These are phyloP conservation scores for Drosophila punjabiensis DNA, from an alignment of 1,140 invertebrate species.

Conservation along the genomic window DNA sequence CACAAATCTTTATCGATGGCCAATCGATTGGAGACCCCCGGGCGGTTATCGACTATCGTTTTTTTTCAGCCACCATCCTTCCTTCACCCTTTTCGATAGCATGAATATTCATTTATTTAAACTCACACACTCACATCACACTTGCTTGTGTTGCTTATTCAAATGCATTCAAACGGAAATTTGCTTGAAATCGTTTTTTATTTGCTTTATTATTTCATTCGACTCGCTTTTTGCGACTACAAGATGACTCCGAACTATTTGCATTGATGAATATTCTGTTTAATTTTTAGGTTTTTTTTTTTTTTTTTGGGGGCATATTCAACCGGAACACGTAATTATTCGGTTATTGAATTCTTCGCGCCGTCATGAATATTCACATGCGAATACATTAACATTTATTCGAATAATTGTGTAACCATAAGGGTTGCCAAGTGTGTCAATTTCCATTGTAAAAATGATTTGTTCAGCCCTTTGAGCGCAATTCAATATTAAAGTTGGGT, in stretches of 20 bases:
- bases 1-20: conserved; percentile 49
- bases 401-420: not conserved
- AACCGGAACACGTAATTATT: conserved; percentile 10
- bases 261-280: conserved; percentile 36
- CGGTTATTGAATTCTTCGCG: conserved; percentile 14
- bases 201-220: conserved; percentile 26
- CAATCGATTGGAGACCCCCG: conserved; percentile 26
- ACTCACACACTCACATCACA: not conserved
- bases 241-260: conserved; percentile 15
- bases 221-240: not conserved
- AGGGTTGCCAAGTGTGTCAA: not conserved
- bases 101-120: conserved; percentile 32
- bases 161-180: conserved; percentile 39
- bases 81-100: conserved; percentile 15
- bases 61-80: not conserved
- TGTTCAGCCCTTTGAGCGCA: not conserved
- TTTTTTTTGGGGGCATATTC: not conserved
- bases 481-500: not conserved
- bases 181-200: conserved; percentile 25
- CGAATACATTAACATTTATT: not conserved
- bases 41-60: conserved; percentile 22
- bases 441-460: too few relatives aligned
- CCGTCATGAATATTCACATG: not conserved
- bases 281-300: not conserved
- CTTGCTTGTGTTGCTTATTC: conserved; percentile 26